Evolutionary conservation across 2,888 invertebrate genomes (phyloP).

Genomic region (Zeuzera pyrina): DNA sequence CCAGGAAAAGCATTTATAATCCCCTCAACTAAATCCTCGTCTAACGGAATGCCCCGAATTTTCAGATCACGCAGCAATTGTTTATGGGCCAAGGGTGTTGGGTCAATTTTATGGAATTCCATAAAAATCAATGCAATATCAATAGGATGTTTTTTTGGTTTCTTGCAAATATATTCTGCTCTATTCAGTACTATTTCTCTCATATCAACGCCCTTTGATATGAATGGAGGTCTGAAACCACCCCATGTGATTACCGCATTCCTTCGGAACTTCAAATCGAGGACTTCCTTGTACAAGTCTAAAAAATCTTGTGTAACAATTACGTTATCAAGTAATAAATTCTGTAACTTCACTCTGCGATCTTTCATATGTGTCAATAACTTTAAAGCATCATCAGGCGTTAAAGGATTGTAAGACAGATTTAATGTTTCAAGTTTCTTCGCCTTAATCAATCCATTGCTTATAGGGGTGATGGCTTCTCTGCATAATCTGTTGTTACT

Average conservation of each 20-base stretch:
- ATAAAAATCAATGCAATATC: conserved; percentile 35
- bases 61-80: conserved; percentile 1
- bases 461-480: background rate
- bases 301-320: conserved; percentile 30
- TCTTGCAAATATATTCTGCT: conserved; percentile 32
- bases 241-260: conserved; percentile 33
- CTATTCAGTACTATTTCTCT: conserved; percentile 39
- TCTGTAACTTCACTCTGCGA: conserved; percentile 26
- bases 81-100: conserved; percentile 19
- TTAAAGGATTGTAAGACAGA: conserved; percentile 9
- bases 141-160: conserved; percentile 24
- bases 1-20: conserved; percentile 25
- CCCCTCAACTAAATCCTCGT: conserved; percentile 16
- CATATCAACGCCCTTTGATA: conserved; percentile 24
- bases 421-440: conserved; percentile 5
- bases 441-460: conserved; percentile 3
- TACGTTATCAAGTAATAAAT: conserved; percentile 37
- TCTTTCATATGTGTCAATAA: conserved; percentile 22
- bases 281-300: conserved; percentile 19
- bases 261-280: conserved; percentile 22
- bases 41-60: conserved; percentile 8
- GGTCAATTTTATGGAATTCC: conserved; percentile 21
- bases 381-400: conserved; percentile 5
- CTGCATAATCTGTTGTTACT: conserved; percentile 7
- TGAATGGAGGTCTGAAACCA: conserved; percentile 19